Evolutionary conservation across 2,797 vertebrate species (phyloP), one percentile per base, ranked within the genome.

Genomic region (Mionectes olivaceus): DNA sequence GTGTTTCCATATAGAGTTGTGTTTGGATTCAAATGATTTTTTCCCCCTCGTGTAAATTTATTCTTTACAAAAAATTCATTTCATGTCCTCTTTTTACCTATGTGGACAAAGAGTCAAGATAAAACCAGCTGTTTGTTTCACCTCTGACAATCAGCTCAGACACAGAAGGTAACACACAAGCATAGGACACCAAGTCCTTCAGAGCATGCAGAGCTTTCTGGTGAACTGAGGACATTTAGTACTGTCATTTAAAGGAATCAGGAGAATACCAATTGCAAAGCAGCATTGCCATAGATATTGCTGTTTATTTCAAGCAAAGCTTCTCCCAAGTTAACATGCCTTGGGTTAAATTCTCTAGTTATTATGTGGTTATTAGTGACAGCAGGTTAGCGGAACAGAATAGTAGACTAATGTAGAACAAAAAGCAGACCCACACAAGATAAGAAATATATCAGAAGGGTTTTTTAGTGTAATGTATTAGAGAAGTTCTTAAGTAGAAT

Each of bases 181-280:
- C 68, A 71, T 43, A 24, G 79, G 49, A 93, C 22, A 11, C n/a
- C 83, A 89, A 14, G 24, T 39, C 39, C 24, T 78, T 60, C 49
- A 90, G 33, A 89, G 65, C 87, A 96, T 83, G 92, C 96, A 95
- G 43, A 79, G 78, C 39, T n/a, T 76, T 95, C 97, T 97, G 97
- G 81, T 97, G 94, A 97, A 97, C 96, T 97, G 96, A 97, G 96
- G 95, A 90, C 59, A 87, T 27, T 83, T 69, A 77, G 47, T 43
- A 77, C 46, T 56, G 56, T 71, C 30, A 93, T 69, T 82, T 65
- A 68, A 43, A 87, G 80, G 37, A 55, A 59, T 32, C 13, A 76
- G 12, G 5, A 27, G 15, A 77, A 70, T 10, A 53, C 16, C 30
- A 77, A 76, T 64, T 55, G 65, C 65, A 67, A 81, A 83, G 56